Base-by-base conservation (phyloP, 2,888 invertebrate species). In the Rhingia rostrata region DNA sequence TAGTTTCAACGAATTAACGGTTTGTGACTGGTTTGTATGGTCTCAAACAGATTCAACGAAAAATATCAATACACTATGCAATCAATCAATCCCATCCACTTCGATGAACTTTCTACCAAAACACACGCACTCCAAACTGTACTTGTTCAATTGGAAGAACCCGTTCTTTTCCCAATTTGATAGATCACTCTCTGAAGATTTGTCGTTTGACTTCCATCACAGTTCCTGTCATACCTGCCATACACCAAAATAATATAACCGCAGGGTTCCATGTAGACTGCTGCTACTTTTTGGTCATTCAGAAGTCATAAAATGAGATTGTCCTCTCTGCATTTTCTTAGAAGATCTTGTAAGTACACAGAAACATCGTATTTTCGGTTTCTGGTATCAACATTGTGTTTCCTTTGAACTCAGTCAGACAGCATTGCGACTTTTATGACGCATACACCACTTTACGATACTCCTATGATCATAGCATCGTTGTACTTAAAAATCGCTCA, bases 281-380 rank as follows among this genome's bases (percentile, higher is more conserved):
- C 60, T 45, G 79, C 79, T 84, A 84, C 79, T 75, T 56, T 79
- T 79, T 83, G 79, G 69, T 74, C 79, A 84, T 84, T 84, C 84
- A 84, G 74, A 14, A 79, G 84, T 66, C 69, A 75, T 80, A 79
- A 84, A 84, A 37, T 39, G 35, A 10, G 51, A 60, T 75, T 58
- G 58, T 69, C 39, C 14, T 43, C 39, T 49, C 12, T 1, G 47
- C 51, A 54, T 63, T 35, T 67, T 73, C 73, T 53, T 43, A 67
- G 63, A 77, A 69, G 53, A 12, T 9, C 2, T 9, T 41, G 7
- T 10, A 41, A 41, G 9, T 9, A 37, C 1, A 37, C 6, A 37
- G 6, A 1, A 37, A 37, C 37, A 37, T 3, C 37, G 37, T 41
- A 12, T 45, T 45, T n/a, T 45, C 4, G 12, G 7, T 49, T 49